phyloP scores from a whole-genome alignment of 2,888 invertebrate species.

The Cremastobaeus sp. region DNA sequence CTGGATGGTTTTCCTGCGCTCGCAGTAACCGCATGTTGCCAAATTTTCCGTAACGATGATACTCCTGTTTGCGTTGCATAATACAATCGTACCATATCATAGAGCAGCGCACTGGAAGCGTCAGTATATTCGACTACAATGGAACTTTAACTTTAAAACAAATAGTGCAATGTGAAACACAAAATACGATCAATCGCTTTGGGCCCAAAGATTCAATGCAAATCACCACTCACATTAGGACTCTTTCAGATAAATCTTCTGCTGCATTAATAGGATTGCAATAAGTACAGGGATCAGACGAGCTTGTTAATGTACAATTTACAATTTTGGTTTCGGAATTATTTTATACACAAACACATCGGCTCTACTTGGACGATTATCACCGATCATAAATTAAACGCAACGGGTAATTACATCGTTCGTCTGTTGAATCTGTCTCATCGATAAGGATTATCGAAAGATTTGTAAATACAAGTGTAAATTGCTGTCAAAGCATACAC shows the following conservation, averaged over 20 bases:
- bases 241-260: constrained; percentile 25
- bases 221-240: constrained; percentile 11
- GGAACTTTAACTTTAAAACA: constrained; percentile 3
- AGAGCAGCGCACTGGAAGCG: constrained; percentile 2
- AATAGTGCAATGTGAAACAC: too few species aligned
- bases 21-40: constrained; percentile 32
- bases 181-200: too few species aligned
- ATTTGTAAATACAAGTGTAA: constrained; percentile 45
- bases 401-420: constrained; percentile 49
- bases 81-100: constrained; percentile 19
- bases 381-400: constrained; percentile 45
- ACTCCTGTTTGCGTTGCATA: constrained; percentile 52
- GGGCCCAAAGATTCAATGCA: too few species aligned
- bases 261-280: constrained; percentile 23
- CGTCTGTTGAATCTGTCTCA: constrained; percentile 53
- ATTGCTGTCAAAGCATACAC: constrained; percentile 33
- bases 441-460: constrained; percentile 57
- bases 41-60: constrained; percentile 39
- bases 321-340: constrained; percentile 35
- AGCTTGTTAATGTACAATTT: constrained; percentile 32
- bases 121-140: constrained; percentile 8
- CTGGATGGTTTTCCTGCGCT: too few species aligned
- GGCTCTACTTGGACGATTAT: constrained; percentile 38
- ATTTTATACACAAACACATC: constrained; percentile 45
- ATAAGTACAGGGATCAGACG: not conserved